Conservation (phyloP, 2,797 vertebrate species). For the Galago senegalensis region DNA sequence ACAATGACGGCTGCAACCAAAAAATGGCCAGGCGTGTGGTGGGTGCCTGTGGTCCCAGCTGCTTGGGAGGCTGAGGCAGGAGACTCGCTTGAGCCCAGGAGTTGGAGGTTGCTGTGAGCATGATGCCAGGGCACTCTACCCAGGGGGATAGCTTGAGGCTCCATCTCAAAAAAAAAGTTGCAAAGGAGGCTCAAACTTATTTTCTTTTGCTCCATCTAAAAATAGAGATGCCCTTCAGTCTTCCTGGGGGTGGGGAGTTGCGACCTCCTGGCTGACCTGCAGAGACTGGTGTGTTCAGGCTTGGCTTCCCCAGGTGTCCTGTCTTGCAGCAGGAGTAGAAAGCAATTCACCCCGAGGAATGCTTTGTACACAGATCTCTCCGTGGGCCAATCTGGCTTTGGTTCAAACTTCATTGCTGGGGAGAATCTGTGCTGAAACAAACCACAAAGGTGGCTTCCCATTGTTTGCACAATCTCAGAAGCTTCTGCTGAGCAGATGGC, state of each 20-base stretch:
- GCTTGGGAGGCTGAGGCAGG: too few relatives aligned
- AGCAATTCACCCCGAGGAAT: not conserved
- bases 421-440: not conserved
- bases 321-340: not conserved
- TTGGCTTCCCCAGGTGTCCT: not conserved
- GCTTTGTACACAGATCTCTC: not conserved
- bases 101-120: too few relatives aligned
- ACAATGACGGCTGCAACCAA: too few relatives aligned
- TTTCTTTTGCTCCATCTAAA: conserved; percentile 44
- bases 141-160: too few relatives aligned
- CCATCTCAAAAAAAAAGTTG: too few relatives aligned
- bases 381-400: not conserved
- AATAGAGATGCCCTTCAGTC: not conserved
- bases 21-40: too few relatives aligned
- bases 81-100: too few relatives aligned
- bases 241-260: not conserved
- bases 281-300: not conserved
- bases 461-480: not conserved
- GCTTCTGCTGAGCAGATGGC: not conserved
- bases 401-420: not conserved
- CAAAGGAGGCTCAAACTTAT: not conserved
- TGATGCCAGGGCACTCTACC: too few relatives aligned
- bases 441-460: not conserved
- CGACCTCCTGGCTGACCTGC: not conserved
- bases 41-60: too few relatives aligned